A percentile compares a stretch with the other conserved stretches of the same genome.
These are phyloP conservation scores for Zygothrica quintamaculata DNA, from an alignment of 2,888 invertebrate genomes.

Conservation along the genomic window DNA sequence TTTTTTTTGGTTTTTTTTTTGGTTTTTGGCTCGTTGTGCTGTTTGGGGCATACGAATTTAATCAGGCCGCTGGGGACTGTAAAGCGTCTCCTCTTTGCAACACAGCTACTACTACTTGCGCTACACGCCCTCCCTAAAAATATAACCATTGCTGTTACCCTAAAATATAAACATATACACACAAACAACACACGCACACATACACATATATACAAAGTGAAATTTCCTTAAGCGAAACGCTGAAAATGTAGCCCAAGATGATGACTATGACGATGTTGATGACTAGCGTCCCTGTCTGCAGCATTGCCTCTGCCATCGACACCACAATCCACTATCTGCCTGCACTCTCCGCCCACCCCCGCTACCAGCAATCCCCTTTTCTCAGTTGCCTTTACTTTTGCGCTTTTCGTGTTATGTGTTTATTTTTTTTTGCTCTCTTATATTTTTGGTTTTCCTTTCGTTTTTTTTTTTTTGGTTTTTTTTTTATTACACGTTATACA, in stretches of 20 bases:
- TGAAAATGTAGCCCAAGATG: slow-evolving; percentile 61
- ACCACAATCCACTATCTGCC: slow-evolving; percentile 10
- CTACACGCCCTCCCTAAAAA: slow-evolving; percentile 19
- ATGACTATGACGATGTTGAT: slow-evolving; percentile 73
- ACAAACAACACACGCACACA: slow-evolving; percentile 11
- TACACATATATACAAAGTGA: slow-evolving; percentile 21
- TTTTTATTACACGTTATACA: slow-evolving; percentile 74
- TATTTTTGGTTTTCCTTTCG: slow-evolving; percentile 12
- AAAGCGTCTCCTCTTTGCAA: slow-evolving; percentile 51
- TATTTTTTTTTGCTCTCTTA: slow-evolving; percentile 9
- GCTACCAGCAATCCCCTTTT: neutral
- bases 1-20: slow-evolving; percentile 39
- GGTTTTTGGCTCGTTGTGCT: no score
- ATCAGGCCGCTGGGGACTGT: slow-evolving; percentile 79
- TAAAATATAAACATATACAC: slow-evolving; percentile 11
- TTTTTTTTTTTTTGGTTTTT: slow-evolving; percentile 14
- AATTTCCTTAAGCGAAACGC: slow-evolving; percentile 70
- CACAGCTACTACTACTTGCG: slow-evolving; percentile 2
- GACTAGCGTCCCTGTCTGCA: slow-evolving; percentile 47
- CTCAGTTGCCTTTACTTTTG: slow-evolving; percentile 54
- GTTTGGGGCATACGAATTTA: slow-evolving; percentile 67
- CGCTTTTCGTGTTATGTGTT: slow-evolving; percentile 46
- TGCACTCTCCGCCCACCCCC: neutral
- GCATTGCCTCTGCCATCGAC: neutral
- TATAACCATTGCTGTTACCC: slow-evolving; percentile 43